A percentile compares a stretch with the other conserved stretches of the same genome.
Evolutionary conservation across 2,888 invertebrate species (phyloP).

Genomic region (Pharmacophagus antenor): DNA sequence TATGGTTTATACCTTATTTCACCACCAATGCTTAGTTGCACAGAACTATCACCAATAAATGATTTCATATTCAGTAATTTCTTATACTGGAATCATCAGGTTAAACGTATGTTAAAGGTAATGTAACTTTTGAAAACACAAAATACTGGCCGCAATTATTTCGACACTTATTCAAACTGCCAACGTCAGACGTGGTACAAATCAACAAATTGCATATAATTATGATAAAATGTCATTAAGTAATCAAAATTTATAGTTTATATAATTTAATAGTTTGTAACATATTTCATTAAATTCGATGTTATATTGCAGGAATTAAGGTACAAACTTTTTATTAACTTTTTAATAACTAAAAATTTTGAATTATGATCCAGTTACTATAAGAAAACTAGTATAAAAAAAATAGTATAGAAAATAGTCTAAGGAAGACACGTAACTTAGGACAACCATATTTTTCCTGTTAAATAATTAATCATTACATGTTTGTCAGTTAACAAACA

Average conservation of each 20-base stretch:
- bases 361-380: not conserved
- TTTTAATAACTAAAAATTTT: not conserved
- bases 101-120: no score
- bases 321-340: constrained; percentile 1
- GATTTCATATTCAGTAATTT: no score
- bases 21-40: no score
- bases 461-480: no score
- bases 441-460: no score
- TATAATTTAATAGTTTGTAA: constrained; percentile 6
- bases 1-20: no score
- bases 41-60: no score
- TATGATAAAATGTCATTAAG: constrained; percentile 5
- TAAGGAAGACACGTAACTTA: no score
- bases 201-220: not conserved
- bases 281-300: constrained; percentile 7
- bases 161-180: not conserved
- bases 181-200: not conserved
- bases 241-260: constrained; percentile 26
- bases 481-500: no score
- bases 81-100: no score
- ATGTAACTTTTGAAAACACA: not conserved
- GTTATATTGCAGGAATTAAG: constrained; percentile 12
- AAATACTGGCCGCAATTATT: not conserved
- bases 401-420: no score
- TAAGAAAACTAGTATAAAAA: not conserved